Conservation (phyloP, 2,888 invertebrate genomes). For the Caenorhabditis afra region DNA sequence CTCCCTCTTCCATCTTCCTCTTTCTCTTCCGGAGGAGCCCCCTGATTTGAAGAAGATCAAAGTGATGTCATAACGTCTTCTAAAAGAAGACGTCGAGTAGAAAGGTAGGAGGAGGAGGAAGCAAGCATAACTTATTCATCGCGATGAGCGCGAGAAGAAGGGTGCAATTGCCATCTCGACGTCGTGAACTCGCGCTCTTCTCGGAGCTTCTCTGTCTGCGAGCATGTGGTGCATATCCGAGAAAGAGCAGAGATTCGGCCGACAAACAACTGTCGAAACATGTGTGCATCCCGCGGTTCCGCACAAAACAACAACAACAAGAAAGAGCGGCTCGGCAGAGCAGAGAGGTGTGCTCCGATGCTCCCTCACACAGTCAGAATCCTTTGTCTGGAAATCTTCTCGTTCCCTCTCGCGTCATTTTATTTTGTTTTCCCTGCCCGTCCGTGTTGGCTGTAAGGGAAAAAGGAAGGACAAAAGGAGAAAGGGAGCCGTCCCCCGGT, state of each 20-base stretch:
- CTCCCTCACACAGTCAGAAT: not conserved
- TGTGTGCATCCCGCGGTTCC: conserved; percentile 27
- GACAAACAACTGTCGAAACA: conserved; percentile 54
- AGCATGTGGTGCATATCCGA: not conserved
- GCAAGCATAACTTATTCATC: conserved; percentile 51
- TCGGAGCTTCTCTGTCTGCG: conserved; percentile 29
- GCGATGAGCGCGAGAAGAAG: conserved; percentile 23
- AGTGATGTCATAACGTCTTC: not conserved
- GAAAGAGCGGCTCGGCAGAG: no score
- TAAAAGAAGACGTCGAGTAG: conserved; percentile 6
- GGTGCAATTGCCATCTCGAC: conserved; percentile 3
- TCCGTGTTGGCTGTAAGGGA: not conserved
- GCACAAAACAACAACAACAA: conserved; percentile 32
- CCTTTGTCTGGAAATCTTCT: not conserved
- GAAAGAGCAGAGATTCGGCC: conserved; percentile 41
- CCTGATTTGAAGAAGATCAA: conserved; percentile 1
- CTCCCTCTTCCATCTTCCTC: conserved; percentile 32
- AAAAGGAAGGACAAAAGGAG: conserved; percentile 3
- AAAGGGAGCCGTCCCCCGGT: conserved; percentile 15
- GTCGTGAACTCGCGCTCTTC: not conserved
- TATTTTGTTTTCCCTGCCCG: conserved; percentile 1
- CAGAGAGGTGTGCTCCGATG: no score
- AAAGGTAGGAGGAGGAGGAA: conserved; percentile 37
- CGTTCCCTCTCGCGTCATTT: conserved; percentile 10
- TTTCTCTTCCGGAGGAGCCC: conserved; percentile 10